Evolutionary conservation across 2,797 vertebrate species (phyloP), one percentile per base, ranked within the genome.

Genomic region (Sibirionetta formosa): DNA sequence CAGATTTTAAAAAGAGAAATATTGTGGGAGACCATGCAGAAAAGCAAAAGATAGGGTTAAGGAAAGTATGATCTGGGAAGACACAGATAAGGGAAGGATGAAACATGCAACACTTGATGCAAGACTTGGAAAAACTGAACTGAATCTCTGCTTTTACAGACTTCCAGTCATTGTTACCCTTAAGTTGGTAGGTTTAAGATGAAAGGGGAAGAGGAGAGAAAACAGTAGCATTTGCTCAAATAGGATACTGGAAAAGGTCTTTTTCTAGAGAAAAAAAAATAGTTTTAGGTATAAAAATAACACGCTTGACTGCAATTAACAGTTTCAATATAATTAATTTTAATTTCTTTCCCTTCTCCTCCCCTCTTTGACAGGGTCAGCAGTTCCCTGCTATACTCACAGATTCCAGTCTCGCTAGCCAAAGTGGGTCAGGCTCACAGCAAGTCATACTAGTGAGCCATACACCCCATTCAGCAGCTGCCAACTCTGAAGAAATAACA

Each of bases 381-480:
- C 98, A 99, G 40, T 99, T 99, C 79, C 99, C 99, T 64, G 98
- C 99, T 24, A 98, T 99, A 88, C 98, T 99, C 86, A 98, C 98
- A 79, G 99, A 99, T 68, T 96, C 99, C 11, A 95, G 98, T 73
- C 98, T 99, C 11, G 57, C 98, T 5, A 99, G 98, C 80, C 99
- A 98, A 72, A 92, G 98, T 27, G 97, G 94, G 36, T 83, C 96
- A 70, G 96, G 98, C 24, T 98, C 98, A 3, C 99, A 99, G 40
- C 99, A 99, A 88, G 99, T 99, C 92, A 99, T 99, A 93, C 97
- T 99, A 51, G 99, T 99, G 97, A 99, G 99, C 97, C 99, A 99
- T 80, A 97, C 98, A 23, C 91, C 98, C 11, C 99, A 99, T 46
- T 94, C 98, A 29, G 84, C 98, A 3, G 96, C 98, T 7, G 93